Evolutionary conservation across 2,113 vertebrate genomes (phyloP).

Genomic region (Hystrix brachyura): DNA sequence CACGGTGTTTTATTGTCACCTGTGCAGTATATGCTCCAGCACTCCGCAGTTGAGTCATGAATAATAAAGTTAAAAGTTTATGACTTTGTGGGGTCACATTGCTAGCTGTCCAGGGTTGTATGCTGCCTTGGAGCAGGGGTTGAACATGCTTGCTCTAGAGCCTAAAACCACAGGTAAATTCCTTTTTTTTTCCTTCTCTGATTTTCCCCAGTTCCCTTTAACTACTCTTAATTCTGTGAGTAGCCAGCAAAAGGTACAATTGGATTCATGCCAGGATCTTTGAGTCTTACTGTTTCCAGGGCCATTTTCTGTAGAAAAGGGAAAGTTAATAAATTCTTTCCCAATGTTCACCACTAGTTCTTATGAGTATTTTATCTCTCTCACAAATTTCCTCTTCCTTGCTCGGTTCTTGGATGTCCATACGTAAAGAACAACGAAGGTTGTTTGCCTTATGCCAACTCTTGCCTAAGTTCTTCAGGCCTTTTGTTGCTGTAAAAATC

Average conservation of each 20-base stretch:
- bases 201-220: background rate
- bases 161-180: background rate
- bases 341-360: background rate
- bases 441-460: background rate
- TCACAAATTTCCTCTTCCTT: background rate
- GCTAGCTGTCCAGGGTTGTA: background rate
- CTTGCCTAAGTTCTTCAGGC: constrained; percentile 13
- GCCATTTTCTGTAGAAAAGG: background rate
- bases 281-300: background rate
- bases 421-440: background rate
- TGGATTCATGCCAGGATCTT: background rate
- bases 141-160: background rate
- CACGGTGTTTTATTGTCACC: background rate
- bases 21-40: background rate
- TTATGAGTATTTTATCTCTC: background rate
- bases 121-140: background rate
- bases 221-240: background rate
- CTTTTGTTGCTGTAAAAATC: constrained; percentile 1
- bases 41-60: background rate
- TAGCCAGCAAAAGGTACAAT: background rate
- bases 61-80: background rate
- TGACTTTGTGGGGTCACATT: background rate
- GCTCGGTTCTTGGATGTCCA: background rate
- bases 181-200: background rate
- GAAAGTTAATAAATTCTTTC: background rate